phyloP scores from a whole-genome alignment of 2,888 invertebrate species.

The Uropetala carovei region DNA sequence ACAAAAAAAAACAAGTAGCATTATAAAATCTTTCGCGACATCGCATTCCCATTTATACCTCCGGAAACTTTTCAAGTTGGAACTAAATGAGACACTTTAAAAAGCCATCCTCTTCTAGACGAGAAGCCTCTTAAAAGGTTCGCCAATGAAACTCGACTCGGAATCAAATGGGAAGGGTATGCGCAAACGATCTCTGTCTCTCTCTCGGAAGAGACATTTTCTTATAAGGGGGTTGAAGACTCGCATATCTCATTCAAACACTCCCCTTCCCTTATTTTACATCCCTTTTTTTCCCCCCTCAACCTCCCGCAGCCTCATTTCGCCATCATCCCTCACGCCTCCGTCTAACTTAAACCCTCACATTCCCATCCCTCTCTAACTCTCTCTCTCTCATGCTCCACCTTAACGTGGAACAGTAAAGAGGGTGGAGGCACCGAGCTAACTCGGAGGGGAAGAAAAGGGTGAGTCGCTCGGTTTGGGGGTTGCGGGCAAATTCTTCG shows the following conservation, averaged over 20 bases:
- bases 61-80: background rate
- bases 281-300: background rate
- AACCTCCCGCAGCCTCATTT: background rate
- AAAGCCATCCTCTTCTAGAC: background rate
- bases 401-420: background rate
- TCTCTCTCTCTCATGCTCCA: background rate
- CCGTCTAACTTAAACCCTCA: background rate
- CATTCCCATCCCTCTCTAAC: background rate
- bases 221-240: background rate
- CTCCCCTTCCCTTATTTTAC: background rate
- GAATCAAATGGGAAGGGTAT: background rate
- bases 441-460: background rate
- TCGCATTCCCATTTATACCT: too few species aligned
- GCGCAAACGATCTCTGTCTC: background rate
- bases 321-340: background rate
- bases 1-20: too few species aligned
- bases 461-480: background rate
- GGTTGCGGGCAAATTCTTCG: constrained; percentile 38
- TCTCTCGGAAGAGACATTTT: background rate
- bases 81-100: constrained; percentile 43
- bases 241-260: constrained; percentile 17
- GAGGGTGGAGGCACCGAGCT: background rate
- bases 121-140: background rate
- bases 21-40: too few species aligned
- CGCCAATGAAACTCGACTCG: constrained; percentile 21